Conservation (phyloP, 1,140 invertebrate species). For the Micrasema longulum region DNA sequence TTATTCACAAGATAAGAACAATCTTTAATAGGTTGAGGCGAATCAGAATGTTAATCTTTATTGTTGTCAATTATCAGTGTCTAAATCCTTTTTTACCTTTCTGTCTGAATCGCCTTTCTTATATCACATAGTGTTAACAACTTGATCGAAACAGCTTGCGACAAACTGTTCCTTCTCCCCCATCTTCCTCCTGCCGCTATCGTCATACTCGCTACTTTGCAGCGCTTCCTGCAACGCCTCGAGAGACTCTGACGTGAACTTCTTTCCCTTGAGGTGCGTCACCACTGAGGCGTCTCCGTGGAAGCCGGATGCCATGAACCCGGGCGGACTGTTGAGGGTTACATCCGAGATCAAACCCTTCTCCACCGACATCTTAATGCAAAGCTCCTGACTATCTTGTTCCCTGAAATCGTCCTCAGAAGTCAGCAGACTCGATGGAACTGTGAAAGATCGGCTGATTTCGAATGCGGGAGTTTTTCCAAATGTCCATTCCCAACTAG, state of each 20-base stretch:
- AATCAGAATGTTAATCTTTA: constrained; percentile 28
- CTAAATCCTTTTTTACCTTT: constrained; percentile 28
- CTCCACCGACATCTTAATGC: constrained; percentile 65
- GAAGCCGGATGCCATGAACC: constrained; percentile 65
- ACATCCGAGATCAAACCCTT: constrained; percentile 66
- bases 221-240: constrained; percentile 64
- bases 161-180: constrained; percentile 68
- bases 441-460: constrained; percentile 68
- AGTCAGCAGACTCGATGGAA: constrained; percentile 62
- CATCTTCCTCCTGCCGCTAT: constrained; percentile 58
- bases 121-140: constrained; percentile 64
- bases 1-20: neutral
- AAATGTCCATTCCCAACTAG: constrained; percentile 89
- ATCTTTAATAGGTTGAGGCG: neutral
- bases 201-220: constrained; percentile 60
- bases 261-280: constrained; percentile 65
- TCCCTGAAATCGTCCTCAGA: constrained; percentile 38
- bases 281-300: constrained; percentile 66
- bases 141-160: constrained; percentile 67
- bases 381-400: constrained; percentile 60
- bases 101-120: constrained; percentile 36
- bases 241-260: constrained; percentile 65
- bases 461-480: constrained; percentile 90
- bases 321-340: constrained; percentile 65
- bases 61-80: neutral